Percentiles rank a stretch among this genome's conserved stretches.
phyloP scores from a whole-genome alignment of 2,113 vertebrate genomes.

The Cygnus atratus region DNA sequence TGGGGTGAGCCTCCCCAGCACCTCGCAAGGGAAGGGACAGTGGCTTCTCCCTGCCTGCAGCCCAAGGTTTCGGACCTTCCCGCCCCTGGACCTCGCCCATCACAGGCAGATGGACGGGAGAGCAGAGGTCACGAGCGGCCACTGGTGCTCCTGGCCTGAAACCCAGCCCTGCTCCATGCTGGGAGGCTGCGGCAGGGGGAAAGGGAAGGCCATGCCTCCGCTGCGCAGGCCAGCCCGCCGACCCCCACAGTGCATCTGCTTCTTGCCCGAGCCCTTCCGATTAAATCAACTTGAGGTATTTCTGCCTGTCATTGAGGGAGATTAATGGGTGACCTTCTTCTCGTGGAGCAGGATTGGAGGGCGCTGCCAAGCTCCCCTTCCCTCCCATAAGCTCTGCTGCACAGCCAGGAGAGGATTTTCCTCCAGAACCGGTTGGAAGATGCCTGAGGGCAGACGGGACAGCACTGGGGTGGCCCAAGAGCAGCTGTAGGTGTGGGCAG shows the following conservation, averaged over 20 bases:
- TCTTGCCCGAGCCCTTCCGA: conserved; percentile 8
- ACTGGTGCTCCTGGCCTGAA: not conserved
- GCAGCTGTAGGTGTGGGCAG: not conserved
- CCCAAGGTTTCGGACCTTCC: no score
- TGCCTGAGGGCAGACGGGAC: not conserved
- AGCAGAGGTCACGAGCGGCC: not conserved
- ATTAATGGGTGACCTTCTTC: conserved; percentile 71
- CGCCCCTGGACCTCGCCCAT: no score
- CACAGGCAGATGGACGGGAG: no score
- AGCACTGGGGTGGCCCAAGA: not conserved
- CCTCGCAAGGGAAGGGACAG: no score
- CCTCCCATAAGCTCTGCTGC: not conserved
- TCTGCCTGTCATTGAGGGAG: conserved; percentile 70
- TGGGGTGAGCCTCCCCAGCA: no score
- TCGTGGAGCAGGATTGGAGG: conserved; percentile 41
- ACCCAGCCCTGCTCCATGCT: not conserved
- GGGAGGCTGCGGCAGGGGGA: no score
- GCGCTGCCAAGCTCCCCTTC: not conserved
- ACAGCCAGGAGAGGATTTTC: not conserved
- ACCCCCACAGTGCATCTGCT: not conserved
- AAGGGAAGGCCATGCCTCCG: no score
- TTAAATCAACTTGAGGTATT: conserved; percentile 73
- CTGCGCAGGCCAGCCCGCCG: not conserved
- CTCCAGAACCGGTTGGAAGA: not conserved
- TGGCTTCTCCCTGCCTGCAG: not conserved